Conservation (phyloP, 2,797 vertebrate species). For the Myripristis jacobus region DNA sequence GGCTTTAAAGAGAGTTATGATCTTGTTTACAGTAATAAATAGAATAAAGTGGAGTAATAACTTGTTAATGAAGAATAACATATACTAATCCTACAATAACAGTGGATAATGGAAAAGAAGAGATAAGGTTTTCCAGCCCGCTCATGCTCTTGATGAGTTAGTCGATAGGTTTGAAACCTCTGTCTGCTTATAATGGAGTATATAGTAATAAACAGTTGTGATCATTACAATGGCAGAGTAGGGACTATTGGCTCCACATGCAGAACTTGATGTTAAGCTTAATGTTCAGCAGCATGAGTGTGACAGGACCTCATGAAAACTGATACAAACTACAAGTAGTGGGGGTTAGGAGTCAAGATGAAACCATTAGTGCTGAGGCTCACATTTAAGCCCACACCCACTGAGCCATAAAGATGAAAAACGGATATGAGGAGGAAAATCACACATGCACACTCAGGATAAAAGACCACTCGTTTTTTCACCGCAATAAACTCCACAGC, state of each 20-base stretch:
- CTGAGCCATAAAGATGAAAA: constrained; percentile 51
- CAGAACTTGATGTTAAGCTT: constrained; percentile 29
- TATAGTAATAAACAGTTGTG: constrained; percentile 31
- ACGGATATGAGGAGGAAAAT: constrained; percentile 33
- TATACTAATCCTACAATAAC: constrained; percentile 32
- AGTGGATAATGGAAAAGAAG: constrained; percentile 7
- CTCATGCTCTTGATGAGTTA: constrained; percentile 14
- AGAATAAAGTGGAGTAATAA: constrained; percentile 30
- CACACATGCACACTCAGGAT: constrained; percentile 35
- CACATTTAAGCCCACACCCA: constrained; percentile 18
- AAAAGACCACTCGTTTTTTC: constrained; percentile 35
- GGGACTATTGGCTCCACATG: constrained; percentile 1
- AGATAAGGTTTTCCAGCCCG: constrained; percentile 10
- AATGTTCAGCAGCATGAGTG: constrained; percentile 26
- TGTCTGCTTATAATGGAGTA: not conserved
- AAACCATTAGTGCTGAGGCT: constrained; percentile 29
- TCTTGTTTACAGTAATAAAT: constrained; percentile 34
- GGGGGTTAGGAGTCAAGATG: constrained; percentile 47
- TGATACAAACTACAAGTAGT: constrained; percentile 25
- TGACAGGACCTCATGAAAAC: constrained; percentile 28
- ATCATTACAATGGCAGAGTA: constrained; percentile 1
- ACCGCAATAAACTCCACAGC: constrained; percentile 17
- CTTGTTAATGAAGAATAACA: constrained; percentile 27
- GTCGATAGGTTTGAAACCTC: constrained; percentile 25
- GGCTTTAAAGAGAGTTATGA: constrained; percentile 8